phyloP scores from a whole-genome alignment of 2,113 vertebrate species.

The Marcusenius ussheri region DNA sequence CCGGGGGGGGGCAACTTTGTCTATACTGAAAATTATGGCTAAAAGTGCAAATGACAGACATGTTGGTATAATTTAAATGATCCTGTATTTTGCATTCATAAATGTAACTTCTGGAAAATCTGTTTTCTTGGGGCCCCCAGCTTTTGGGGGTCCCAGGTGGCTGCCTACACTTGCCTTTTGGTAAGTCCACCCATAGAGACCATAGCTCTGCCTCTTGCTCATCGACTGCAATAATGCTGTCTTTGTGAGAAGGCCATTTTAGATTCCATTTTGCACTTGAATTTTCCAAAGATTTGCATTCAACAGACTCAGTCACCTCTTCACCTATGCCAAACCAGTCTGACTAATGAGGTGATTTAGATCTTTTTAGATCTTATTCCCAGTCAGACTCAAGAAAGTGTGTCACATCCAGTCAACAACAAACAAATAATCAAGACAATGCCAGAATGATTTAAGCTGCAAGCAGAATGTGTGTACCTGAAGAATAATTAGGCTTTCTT shows the following conservation, averaged over 20 bases:
- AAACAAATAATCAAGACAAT: background rate
- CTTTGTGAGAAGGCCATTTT: background rate
- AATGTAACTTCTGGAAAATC: background rate
- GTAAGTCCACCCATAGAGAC: background rate
- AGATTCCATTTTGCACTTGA: background rate
- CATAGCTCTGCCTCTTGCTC: background rate
- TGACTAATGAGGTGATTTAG: background rate
- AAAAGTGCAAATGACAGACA: background rate
- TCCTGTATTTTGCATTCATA: background rate
- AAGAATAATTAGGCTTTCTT: background rate
- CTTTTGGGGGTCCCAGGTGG: background rate
- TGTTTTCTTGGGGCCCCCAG: background rate
- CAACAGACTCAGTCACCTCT: background rate
- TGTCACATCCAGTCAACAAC: background rate
- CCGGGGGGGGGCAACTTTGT: background rate
- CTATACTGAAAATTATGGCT: background rate
- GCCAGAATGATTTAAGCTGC: background rate
- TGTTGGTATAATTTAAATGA: background rate
- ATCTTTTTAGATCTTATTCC: background rate
- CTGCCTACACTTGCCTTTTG: background rate
- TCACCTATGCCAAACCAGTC: background rate
- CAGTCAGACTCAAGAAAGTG: background rate
- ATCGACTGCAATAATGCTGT: background rate
- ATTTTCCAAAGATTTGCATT: background rate
- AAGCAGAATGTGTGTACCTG: background rate